Conservation (phyloP, 2,888 invertebrate species). For the Tipula helvola region DNA sequence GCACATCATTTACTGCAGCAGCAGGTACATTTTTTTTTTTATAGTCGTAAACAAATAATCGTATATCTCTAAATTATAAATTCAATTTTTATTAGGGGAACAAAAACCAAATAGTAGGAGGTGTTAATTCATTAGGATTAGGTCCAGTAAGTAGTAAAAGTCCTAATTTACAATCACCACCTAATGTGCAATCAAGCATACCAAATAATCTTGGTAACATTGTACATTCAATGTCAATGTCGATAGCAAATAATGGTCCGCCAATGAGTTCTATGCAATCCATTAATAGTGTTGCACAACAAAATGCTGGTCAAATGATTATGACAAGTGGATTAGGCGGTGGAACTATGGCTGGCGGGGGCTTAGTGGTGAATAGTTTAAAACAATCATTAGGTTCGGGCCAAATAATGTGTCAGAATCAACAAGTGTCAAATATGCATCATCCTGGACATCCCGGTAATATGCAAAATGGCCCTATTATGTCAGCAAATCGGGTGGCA, state of each 20-base stretch:
- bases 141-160: constrained; percentile 70
- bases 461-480: constrained; percentile 69
- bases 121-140: constrained; percentile 50
- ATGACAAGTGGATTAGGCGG: constrained; percentile 60
- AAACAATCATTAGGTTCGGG: constrained; percentile 51
- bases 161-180: constrained; percentile 74
- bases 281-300: constrained; percentile 50
- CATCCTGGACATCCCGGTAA: constrained; percentile 35
- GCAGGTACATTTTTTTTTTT: constrained; percentile 24
- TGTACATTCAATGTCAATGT: constrained; percentile 54
- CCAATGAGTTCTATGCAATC: constrained; percentile 63
- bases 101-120: constrained; percentile 30
- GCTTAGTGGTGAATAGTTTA: constrained; percentile 60
- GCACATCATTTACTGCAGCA: constrained; percentile 59
- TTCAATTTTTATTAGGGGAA: constrained; percentile 22
- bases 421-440: constrained; percentile 27
- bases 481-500: constrained; percentile 32
- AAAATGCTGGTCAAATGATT: constrained; percentile 53
- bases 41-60: background rate
- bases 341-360: constrained; percentile 55
- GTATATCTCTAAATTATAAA: background rate
- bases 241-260: constrained; percentile 64
- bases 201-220: constrained; percentile 64
- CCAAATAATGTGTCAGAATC: constrained; percentile 18
- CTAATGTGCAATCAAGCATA: constrained; percentile 63